These are phyloP conservation scores for Argopecten irradians DNA, from an alignment of 1,140 invertebrate species.

Conservation along the genomic window DNA sequence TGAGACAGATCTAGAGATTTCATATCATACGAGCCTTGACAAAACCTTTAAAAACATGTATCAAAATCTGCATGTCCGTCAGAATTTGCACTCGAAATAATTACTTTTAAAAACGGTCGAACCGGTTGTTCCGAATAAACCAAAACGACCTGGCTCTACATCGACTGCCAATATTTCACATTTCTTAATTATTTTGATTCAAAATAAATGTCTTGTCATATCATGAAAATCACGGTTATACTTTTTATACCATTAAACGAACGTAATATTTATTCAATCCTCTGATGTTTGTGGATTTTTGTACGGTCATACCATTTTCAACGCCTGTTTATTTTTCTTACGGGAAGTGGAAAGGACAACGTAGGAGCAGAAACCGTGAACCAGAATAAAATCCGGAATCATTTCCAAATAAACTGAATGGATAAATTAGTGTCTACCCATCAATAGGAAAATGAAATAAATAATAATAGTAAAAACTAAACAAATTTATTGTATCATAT, in stretches of 20 bases:
- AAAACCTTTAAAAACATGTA: no score
- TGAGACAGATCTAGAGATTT: no score
- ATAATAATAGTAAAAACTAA: no score
- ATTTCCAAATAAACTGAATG: neutral
- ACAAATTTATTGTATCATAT: no score
- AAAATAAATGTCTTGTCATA: neutral
- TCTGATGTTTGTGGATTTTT: neutral
- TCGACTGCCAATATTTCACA: neutral
- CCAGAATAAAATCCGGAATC: neutral
- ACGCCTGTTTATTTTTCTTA: conserved; percentile 1
- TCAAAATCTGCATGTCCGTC: no score
- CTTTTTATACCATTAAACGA: neutral
- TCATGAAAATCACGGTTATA: neutral
- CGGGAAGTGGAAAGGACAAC: neutral
- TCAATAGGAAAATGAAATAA: no score
- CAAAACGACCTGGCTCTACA: no score
- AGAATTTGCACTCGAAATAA: no score
- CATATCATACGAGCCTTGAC: no score
- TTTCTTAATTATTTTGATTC: neutral
- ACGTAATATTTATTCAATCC: neutral
- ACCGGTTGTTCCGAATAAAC: no score
- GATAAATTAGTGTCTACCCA: no score
- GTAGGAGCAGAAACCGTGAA: neutral
- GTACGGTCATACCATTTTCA: conserved; percentile 1
- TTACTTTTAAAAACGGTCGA: no score